Evolutionary conservation across 1,140 invertebrate genomes (phyloP).

Genomic region (Psilanteris sp.): DNA sequence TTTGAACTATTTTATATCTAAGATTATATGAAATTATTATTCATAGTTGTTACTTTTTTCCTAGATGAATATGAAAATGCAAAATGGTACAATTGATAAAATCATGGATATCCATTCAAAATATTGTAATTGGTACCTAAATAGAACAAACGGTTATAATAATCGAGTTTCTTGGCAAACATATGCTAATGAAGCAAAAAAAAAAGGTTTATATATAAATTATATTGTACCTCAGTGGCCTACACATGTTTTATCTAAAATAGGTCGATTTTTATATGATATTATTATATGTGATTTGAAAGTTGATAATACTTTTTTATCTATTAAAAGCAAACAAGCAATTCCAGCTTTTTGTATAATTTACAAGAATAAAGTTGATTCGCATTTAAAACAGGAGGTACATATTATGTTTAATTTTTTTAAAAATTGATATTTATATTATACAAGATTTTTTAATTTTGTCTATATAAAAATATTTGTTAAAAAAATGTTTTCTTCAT

Average conservation of each 20-base stretch:
- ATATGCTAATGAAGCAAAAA: slow-evolving; percentile 80
- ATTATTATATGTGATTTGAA: slow-evolving; percentile 93
- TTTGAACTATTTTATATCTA: too few relatives aligned
- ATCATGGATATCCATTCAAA: slow-evolving; percentile 83
- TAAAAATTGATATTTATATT: slow-evolving; percentile 19
- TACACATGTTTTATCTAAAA: slow-evolving; percentile 79
- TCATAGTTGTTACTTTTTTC: slow-evolving; percentile 1
- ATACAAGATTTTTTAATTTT: neutral
- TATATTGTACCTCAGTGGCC: slow-evolving; percentile 84
- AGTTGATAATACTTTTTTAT: slow-evolving; percentile 86
- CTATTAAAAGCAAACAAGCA: slow-evolving; percentile 72
- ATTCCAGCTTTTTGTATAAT: slow-evolving; percentile 91
- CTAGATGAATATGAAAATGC: slow-evolving; percentile 84
- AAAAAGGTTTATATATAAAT: slow-evolving; percentile 82
- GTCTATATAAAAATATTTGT: neutral
- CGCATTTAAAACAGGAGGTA: slow-evolving; percentile 85
- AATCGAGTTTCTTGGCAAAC: slow-evolving; percentile 87
- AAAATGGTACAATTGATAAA: slow-evolving; percentile 85
- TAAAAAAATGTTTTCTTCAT: too few relatives aligned
- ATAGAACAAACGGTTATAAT: slow-evolving; percentile 80
- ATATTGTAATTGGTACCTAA: slow-evolving; percentile 86
- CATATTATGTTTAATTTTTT: slow-evolving; percentile 6
- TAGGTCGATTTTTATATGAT: slow-evolving; percentile 92
- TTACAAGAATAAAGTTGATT: slow-evolving; percentile 84
- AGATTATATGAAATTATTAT: neutral